Evolutionary conservation across 2,797 vertebrate genomes (phyloP).

Genomic region (Craterocephalus amniculus): DNA sequence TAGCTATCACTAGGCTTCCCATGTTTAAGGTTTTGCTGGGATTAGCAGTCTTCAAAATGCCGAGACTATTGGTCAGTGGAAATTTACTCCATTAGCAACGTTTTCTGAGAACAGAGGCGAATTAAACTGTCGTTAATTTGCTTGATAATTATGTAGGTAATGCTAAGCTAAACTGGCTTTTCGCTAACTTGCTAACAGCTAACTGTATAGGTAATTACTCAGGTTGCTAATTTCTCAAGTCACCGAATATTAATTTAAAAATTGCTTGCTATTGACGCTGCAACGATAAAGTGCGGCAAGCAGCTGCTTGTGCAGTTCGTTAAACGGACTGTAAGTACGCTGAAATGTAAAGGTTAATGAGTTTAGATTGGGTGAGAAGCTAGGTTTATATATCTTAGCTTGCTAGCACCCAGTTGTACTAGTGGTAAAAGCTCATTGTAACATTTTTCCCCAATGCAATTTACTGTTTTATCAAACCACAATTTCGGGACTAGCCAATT

Average conservation of each 20-base stretch:
- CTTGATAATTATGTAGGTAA: conserved; percentile 44
- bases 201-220: conserved; percentile 37
- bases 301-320: not conserved
- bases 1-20: conserved; percentile 72
- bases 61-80: conserved; percentile 70
- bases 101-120: not conserved
- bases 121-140: conserved; percentile 13
- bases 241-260: not conserved
- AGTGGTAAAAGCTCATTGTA: conserved; percentile 6
- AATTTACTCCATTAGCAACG: not conserved
- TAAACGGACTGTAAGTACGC: conserved; percentile 4
- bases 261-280: not conserved
- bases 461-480: not conserved
- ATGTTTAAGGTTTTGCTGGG: conserved; percentile 71
- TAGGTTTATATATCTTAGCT: conserved; percentile 45
- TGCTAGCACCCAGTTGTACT: conserved; percentile 50
- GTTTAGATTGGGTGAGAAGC: conserved; percentile 49
- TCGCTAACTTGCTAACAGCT: conserved; percentile 63
- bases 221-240: conserved; percentile 36
- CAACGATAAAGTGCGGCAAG: not conserved
- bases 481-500: not conserved
- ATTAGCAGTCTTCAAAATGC: conserved; percentile 70
- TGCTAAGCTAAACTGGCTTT: conserved; percentile 57
- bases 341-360: conserved; percentile 22
- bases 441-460: not conserved